Conservation (phyloP, 2,113 vertebrate species). For the Gymnogyps californianus region DNA sequence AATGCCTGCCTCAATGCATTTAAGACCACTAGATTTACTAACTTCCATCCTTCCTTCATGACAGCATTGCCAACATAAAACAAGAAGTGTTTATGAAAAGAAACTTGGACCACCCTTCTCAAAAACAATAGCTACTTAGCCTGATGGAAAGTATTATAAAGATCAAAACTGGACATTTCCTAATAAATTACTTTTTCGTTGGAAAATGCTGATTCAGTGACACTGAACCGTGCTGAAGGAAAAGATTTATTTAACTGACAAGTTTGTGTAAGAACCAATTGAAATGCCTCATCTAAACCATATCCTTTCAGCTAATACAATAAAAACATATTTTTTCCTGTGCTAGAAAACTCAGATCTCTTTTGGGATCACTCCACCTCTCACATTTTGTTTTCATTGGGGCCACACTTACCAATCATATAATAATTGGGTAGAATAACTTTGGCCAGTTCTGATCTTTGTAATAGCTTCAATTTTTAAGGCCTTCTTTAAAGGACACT, state of each 20-base stretch:
- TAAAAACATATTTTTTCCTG: fast-evolving
- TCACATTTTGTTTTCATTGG: background rate
- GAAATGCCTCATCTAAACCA: background rate
- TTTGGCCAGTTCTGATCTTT: background rate
- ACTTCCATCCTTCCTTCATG: background rate
- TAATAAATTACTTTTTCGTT: background rate
- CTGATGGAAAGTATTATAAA: background rate
- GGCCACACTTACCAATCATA: background rate
- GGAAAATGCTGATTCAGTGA: background rate
- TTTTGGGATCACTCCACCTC: background rate
- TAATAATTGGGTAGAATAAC: background rate
- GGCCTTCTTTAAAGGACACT: background rate
- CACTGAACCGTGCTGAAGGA: background rate
- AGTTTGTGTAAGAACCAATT: background rate
- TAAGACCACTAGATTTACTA: background rate
- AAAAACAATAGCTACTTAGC: background rate
- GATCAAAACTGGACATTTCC: background rate
- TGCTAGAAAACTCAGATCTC: background rate
- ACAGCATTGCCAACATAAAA: background rate
- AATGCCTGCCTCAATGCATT: background rate
- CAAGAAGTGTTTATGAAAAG: background rate
- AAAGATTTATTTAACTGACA: background rate
- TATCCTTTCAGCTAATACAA: background rate
- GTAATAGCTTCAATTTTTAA: background rate
- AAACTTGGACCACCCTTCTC: background rate